Evolutionary conservation across 2,888 invertebrate genomes (phyloP).

Genomic region (Fabriciana adippe): DNA sequence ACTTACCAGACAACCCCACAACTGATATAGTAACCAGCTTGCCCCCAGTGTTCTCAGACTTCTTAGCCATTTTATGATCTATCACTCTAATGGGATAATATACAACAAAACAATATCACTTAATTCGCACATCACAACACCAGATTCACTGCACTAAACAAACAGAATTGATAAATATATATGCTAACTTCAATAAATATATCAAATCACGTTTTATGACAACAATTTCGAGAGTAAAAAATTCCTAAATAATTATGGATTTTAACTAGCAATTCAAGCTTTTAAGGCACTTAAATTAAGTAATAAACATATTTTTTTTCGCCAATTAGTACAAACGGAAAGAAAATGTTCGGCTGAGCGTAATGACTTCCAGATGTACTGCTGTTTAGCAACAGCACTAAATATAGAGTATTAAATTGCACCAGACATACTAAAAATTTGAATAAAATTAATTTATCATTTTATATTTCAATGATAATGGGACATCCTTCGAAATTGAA

Average conservation of each 20-base stretch:
- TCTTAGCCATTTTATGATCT: constrained; percentile 85
- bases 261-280: neutral
- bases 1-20: constrained; percentile 91
- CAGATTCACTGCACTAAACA: constrained; percentile 33
- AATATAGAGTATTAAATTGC: constrained; percentile 36
- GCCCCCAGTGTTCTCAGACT: constrained; percentile 85
- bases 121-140: constrained; percentile 70
- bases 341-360: constrained; percentile 44
- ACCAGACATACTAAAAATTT: constrained; percentile 29
- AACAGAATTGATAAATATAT: constrained; percentile 44
- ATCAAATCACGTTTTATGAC: neutral
- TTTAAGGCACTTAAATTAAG: constrained; percentile 1
- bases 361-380: constrained; percentile 64
- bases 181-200: constrained; percentile 43
- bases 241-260: too few species aligned
- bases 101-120: constrained; percentile 54
- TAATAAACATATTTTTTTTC: constrained; percentile 25
- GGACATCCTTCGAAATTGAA: constrained; percentile 50
- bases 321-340: constrained; percentile 56
- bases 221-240: neutral
- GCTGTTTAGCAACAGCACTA: constrained; percentile 41
- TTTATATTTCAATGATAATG: constrained; percentile 43
- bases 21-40: constrained; percentile 92
- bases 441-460: constrained; percentile 34
- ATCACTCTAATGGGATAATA: constrained; percentile 57